Evolutionary conservation across 2,113 vertebrate genomes (phyloP), one percentile per base, ranked within the genome.

Genomic region (Otus sunia): DNA sequence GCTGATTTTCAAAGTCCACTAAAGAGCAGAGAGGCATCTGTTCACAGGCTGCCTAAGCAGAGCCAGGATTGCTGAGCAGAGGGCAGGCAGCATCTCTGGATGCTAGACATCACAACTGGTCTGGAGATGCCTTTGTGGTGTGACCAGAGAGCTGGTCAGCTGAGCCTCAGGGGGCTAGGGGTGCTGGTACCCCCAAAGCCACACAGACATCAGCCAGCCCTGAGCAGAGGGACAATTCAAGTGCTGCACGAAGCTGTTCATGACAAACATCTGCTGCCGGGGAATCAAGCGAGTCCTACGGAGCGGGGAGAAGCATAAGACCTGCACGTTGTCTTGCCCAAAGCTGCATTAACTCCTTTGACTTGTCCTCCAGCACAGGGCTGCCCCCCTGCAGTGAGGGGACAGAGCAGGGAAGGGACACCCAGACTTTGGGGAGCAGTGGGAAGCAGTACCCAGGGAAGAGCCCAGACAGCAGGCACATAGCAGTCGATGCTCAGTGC

Each of bases 31-130:
- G 66, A 7, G n/a, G 32, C 1, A 1, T 29, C 50, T 63, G 66
- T 8, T 58, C 2, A 1, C 43, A 34, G n/a, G 43, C 59, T 66
- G 67, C 34, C 32, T 1, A 15, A 17, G 59, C 59, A 41, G 66
- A 39, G 14, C 5, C 15, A 6, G 45, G 34, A 59, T 30, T 15
- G 56, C 15, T 5, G 69, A 29, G 36, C 36, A 23, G 67, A 25
- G 5, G 58, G 21, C 34, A 25, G 60, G 41, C 23, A 9, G 45
- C 0, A 2, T 27, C 73, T 29, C 41, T 19, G 13, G 30, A 6
- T 1, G 0, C 6, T 1, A 41, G 15, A 5, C 15, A 21, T 10
- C 19, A 22, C 6, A 6, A 1, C 36, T 20, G 41, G 21, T 43
- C 36, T 52, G 11, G 12, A 58, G 52, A 25, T 29, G 36, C 34